Conservation (phyloP, 64 coral and sea anemone species). For the Orbicella faveolata region DNA sequence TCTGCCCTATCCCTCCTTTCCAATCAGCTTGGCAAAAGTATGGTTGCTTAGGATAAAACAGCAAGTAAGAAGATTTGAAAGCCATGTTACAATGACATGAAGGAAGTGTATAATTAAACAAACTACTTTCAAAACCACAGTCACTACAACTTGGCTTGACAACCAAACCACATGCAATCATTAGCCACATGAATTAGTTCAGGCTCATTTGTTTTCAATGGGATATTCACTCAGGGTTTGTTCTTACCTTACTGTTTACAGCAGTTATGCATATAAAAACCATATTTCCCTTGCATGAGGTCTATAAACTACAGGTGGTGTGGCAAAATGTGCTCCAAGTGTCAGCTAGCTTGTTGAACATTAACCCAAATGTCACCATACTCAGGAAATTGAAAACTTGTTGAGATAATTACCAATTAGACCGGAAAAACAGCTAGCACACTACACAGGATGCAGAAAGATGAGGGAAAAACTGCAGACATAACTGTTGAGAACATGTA, state of each 20-base stretch:
- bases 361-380: not conserved
- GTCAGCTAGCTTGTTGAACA: constrained; percentile 6
- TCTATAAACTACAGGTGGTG: not conserved
- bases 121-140: not conserved
- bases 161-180: constrained; percentile 26
- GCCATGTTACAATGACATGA: not conserved
- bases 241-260: constrained; percentile 39
- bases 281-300: constrained; percentile 22
- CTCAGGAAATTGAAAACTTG: constrained; percentile 43
- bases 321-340: not conserved
- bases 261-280: constrained; percentile 51
- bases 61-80: constrained; percentile 9
- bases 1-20: not conserved
- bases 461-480: not conserved
- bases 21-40: not conserved
- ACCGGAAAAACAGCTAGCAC: not conserved
- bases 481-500: not conserved
- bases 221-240: not conserved
- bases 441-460: not conserved
- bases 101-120: not conserved
- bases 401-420: constrained; percentile 11
- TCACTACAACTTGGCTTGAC: not conserved
- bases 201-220: constrained; percentile 2
- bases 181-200: constrained; percentile 24
- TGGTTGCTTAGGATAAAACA: constrained; percentile 30